A percentile compares a stretch with the other conserved stretches of the same genome.
These are phyloP conservation scores for Drosophila melanosoma DNA, from an alignment of 2,888 invertebrate genomes.

Conservation along the genomic window DNA sequence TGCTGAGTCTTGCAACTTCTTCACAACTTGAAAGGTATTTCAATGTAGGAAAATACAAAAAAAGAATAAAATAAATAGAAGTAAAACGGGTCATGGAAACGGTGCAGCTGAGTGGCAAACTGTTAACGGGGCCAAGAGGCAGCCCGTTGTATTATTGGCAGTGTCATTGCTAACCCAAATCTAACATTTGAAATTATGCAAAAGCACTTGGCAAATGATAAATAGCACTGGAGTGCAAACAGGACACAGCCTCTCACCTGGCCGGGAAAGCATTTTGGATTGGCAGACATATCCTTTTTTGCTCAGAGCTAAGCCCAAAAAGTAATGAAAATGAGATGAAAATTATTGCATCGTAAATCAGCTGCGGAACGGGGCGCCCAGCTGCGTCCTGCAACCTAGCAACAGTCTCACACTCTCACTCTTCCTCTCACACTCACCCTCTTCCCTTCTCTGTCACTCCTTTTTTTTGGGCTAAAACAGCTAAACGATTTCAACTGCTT, in stretches of 20 bases:
- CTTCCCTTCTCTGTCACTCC: not conserved
- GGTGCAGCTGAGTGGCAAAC: slow-evolving; percentile 42
- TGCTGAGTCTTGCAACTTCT: slow-evolving; percentile 61
- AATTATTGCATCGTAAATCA: slow-evolving; percentile 80
- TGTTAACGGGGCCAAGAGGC: slow-evolving; percentile 7
- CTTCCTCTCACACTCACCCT: not conserved
- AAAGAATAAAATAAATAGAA: not conserved
- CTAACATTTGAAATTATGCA: slow-evolving; percentile 41
- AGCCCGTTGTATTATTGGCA: slow-evolving; percentile 42
- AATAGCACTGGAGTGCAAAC: slow-evolving; percentile 54
- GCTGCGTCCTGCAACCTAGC: slow-evolving; percentile 54
- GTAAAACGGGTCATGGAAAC: slow-evolving; percentile 42
- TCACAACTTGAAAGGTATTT: slow-evolving; percentile 59
- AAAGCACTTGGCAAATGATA: slow-evolving; percentile 63
- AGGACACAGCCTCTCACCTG: slow-evolving; percentile 42
- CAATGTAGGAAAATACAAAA: slow-evolving; percentile 14
- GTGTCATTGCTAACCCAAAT: slow-evolving; percentile 21
- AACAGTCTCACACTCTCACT: not conserved
- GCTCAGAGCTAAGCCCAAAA: slow-evolving; percentile 59
- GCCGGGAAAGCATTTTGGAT: slow-evolving; percentile 3
- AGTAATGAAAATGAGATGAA: slow-evolving; percentile 81
- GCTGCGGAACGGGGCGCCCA: slow-evolving; percentile 57
- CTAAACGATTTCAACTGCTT: slow-evolving; percentile 79
- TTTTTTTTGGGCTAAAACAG: not conserved
- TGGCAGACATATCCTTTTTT: slow-evolving; percentile 11